These are phyloP conservation scores for Semotilus atromaculatus DNA, from an alignment of 2,797 vertebrate species.

Conservation along the genomic window DNA sequence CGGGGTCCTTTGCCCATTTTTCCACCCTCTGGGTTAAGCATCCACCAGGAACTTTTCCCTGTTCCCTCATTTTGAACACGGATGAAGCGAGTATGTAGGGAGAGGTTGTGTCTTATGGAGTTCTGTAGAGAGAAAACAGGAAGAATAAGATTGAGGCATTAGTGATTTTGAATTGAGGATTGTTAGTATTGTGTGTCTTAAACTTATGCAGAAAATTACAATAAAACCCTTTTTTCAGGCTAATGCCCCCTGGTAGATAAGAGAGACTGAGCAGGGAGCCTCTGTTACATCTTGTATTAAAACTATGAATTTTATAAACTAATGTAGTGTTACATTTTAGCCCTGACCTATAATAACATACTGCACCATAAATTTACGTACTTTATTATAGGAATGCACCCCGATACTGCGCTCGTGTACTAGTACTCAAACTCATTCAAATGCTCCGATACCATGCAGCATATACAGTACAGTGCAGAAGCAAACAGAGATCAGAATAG, in stretches of 20 bases:
- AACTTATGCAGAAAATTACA: background rate
- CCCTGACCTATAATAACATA: background rate
- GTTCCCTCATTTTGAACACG: conserved; percentile 97
- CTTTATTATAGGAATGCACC: background rate
- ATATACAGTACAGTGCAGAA: too few species aligned
- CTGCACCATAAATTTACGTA: background rate
- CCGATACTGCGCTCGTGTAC: too few species aligned
- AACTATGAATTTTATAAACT: background rate
- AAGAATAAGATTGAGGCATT: background rate
- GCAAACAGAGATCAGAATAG: too few species aligned
- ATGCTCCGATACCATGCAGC: too few species aligned
- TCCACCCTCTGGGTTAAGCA: conserved; percentile 95
- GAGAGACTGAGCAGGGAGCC: background rate
- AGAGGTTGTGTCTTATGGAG: conserved; percentile 97
- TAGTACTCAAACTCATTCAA: too few species aligned
- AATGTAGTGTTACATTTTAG: background rate
- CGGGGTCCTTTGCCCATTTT: conserved; percentile 94
- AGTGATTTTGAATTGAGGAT: background rate
- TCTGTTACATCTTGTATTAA: background rate
- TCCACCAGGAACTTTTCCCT: conserved; percentile 98
- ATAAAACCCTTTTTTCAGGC: background rate
- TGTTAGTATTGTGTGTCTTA: background rate
- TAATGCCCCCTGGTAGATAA: background rate
- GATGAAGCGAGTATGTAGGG: conserved; percentile 94
- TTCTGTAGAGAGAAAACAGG: conserved; percentile 79